Evolutionary conservation across 2,888 invertebrate species (phyloP), one percentile per base, ranked within the genome.

Genomic region (Spilarctia lutea): DNA sequence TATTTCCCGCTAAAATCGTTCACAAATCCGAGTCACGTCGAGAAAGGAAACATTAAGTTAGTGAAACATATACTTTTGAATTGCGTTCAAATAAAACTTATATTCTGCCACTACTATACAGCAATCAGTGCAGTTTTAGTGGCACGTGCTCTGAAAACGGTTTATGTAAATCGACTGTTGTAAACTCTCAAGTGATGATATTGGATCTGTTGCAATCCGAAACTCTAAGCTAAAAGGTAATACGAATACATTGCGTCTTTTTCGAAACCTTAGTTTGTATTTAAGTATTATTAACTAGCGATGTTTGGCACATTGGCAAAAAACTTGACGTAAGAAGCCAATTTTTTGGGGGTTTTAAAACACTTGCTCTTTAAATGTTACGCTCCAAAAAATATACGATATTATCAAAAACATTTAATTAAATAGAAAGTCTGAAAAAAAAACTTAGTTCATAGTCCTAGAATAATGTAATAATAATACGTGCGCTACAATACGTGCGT

Each of bases 161-260:
- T 90, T 91, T 91, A 92, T 93, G 92, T 90, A 91, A 91, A 92
- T 91, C 83, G 81, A 71, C 74, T 85, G 82, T 77, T 82, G 84
- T 86, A 86, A 89, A 85, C 87, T 89, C 89, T 87, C 90, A 86
- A 83, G 83, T 85, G 77, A 86, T 87, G 86, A 88, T 90, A 90
- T 89, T 88, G 89, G 87, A 87, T 4, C 83, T 85, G 33, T 60
- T 18, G 39, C n/a, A 39, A 18, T 42, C 84, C 83, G 83, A 76
- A n/a, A 75, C 81, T 84, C 74, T 82, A 74, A 85, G 79, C 83
- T 86, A 86, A 86, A 87, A 88, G 84, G 87, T 88, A 76, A 72
- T 83, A 75, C 80, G 74, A 75, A 71, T 75, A 87, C 86, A 91
- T 90, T 87, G 86, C 86, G 84, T 89, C 89, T 89, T 85, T 83